Evolutionary conservation across 1,140 invertebrate species (phyloP).

Genomic region (Hormaphis cornu): DNA sequence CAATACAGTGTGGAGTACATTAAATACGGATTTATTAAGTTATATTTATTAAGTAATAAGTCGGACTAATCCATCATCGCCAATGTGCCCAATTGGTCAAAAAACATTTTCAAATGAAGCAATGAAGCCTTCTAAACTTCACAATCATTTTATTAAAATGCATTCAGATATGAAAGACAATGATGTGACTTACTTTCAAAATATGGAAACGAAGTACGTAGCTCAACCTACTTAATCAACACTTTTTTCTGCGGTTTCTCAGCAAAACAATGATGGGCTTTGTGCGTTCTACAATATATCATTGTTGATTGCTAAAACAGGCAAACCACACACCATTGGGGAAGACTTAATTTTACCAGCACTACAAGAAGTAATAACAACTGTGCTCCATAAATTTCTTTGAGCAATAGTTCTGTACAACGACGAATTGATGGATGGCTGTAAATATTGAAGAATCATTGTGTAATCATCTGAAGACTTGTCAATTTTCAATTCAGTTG

Average conservation of each 20-base stretch:
- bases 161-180: not conserved
- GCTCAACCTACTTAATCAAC: slow-evolving; percentile 17
- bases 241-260: slow-evolving; percentile 15
- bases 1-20: slow-evolving; percentile 12
- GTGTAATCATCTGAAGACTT: slow-evolving; percentile 42
- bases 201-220: slow-evolving; percentile 2
- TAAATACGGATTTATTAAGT: slow-evolving; percentile 5
- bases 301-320: slow-evolving; percentile 38
- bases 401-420: not conserved
- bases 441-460: slow-evolving; percentile 36
- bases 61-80: not conserved
- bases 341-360: slow-evolving; percentile 41
- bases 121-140: slow-evolving; percentile 18
- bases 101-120: slow-evolving; percentile 21
- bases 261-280: slow-evolving; percentile 26
- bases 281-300: slow-evolving; percentile 20
- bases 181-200: slow-evolving; percentile 14
- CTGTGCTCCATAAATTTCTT: slow-evolving; percentile 38
- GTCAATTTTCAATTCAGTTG: slow-evolving; percentile 41
- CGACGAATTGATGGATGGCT: not conserved
- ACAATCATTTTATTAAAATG: not conserved
- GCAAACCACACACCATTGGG: slow-evolving; percentile 42
- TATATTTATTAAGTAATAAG: too few species aligned
- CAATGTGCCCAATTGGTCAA: slow-evolving; percentile 5
- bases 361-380: slow-evolving; percentile 37